Evolutionary conservation across 2,888 invertebrate species (phyloP).

Genomic region (Diaperis boleti): DNA sequence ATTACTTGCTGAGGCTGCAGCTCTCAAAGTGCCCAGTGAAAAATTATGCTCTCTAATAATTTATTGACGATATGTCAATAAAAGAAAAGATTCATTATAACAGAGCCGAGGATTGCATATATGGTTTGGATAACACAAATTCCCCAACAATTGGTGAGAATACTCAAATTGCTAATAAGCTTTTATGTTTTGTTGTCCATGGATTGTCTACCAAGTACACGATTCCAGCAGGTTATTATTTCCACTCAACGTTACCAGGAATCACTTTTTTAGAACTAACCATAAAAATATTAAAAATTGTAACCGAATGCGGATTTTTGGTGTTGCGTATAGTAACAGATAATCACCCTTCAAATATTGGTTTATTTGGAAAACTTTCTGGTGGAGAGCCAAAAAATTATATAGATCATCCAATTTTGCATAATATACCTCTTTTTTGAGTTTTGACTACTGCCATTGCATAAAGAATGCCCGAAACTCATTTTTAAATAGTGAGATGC

Average conservation of each 20-base stretch:
- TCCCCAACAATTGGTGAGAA: not conserved
- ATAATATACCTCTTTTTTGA: not conserved
- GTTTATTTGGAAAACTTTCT: not conserved
- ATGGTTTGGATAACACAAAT: not conserved
- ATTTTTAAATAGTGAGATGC: not conserved
- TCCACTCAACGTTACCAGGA: not conserved
- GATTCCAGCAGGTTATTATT: too few relatives aligned
- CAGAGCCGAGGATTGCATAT: not conserved
- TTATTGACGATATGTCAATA: constrained; percentile 3
- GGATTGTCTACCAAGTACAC: not conserved
- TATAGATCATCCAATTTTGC: not conserved
- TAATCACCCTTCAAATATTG: not conserved
- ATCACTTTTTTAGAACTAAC: not conserved
- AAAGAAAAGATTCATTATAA: not conserved
- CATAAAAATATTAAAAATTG: not conserved
- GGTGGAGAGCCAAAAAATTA: not conserved
- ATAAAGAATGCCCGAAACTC: not conserved
- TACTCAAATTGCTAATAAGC: not conserved
- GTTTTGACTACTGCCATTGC: constrained; percentile 3
- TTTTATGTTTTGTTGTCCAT: constrained; percentile 4
- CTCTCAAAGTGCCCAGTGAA: not conserved
- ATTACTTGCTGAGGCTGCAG: too few relatives aligned
- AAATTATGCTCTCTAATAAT: not conserved
- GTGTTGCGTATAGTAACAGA: not conserved
- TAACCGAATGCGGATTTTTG: not conserved